Conservation (phyloP, 2,113 vertebrate species). For the Pterocles gutturalis region DNA sequence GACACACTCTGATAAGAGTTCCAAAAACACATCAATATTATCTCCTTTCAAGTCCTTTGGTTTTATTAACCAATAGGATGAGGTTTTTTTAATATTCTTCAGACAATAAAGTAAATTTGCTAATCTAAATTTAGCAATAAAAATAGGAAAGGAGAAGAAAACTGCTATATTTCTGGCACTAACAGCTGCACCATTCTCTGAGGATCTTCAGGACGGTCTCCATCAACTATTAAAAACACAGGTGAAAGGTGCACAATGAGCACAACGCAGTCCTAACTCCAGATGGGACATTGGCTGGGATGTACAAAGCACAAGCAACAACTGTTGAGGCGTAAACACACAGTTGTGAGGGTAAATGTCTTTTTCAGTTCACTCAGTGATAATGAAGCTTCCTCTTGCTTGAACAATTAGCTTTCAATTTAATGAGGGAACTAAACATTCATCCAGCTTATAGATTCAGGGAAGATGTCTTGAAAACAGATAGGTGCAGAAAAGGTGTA, state of each 20-base stretch:
- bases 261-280: neutral
- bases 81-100: neutral
- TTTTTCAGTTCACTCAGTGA: neutral
- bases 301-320: neutral
- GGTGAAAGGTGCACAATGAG: neutral
- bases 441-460: neutral
- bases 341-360: neutral
- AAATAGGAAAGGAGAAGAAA: neutral
- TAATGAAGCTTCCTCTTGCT: neutral
- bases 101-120: neutral
- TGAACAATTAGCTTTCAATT: neutral
- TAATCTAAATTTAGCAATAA: neutral
- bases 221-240: neutral
- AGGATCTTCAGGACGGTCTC: neutral
- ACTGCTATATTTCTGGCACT: neutral
- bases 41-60: neutral
- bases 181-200: neutral
- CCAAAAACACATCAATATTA: neutral
- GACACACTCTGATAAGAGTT: neutral
- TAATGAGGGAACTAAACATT: neutral
- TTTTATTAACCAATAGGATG: neutral
- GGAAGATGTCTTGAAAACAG: neutral
- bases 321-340: neutral
- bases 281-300: neutral
- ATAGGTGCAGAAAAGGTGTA: neutral